Evolutionary conservation across 2,797 vertebrate genomes (phyloP).

Genomic region (Mormyrus hasselquistii): DNA sequence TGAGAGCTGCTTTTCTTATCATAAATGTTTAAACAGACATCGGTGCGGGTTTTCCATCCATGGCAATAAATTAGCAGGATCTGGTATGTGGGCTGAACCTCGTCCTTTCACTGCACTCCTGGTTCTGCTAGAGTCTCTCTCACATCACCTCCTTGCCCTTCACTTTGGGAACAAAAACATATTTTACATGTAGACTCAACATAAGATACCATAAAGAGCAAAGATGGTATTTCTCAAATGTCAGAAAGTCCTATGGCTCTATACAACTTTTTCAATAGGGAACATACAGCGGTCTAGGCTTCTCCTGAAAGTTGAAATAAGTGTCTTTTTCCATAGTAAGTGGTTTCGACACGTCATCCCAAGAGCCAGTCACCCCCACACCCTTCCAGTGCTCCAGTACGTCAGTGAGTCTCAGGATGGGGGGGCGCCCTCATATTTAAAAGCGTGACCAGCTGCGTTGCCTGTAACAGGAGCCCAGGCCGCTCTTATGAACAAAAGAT

Average conservation of each 20-base stretch:
- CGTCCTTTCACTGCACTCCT: neutral
- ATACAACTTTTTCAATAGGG: neutral
- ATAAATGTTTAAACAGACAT: neutral
- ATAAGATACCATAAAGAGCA: neutral
- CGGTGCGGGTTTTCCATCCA: neutral
- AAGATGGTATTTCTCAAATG: neutral
- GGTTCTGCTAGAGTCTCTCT: neutral
- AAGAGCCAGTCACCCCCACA: neutral
- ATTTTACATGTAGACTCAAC: neutral
- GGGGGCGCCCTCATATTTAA: slow-evolving; percentile 8
- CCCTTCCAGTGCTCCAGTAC: neutral
- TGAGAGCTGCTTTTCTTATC: neutral
- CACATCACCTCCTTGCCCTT: neutral
- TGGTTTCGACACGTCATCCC: neutral
- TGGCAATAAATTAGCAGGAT: neutral
- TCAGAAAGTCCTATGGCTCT: neutral
- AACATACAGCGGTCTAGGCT: neutral
- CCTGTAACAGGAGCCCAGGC: slow-evolving; percentile 35
- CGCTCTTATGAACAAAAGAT: slow-evolving; percentile 40
- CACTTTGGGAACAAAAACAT: neutral
- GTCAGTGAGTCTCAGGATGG: neutral
- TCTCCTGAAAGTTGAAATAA: neutral
- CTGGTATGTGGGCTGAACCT: neutral
- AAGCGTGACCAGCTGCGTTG: slow-evolving; percentile 13
- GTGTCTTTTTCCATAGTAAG: neutral